Base-by-base conservation (phyloP, 2,113 vertebrate genomes). In the Syngnathus floridae region DNA sequence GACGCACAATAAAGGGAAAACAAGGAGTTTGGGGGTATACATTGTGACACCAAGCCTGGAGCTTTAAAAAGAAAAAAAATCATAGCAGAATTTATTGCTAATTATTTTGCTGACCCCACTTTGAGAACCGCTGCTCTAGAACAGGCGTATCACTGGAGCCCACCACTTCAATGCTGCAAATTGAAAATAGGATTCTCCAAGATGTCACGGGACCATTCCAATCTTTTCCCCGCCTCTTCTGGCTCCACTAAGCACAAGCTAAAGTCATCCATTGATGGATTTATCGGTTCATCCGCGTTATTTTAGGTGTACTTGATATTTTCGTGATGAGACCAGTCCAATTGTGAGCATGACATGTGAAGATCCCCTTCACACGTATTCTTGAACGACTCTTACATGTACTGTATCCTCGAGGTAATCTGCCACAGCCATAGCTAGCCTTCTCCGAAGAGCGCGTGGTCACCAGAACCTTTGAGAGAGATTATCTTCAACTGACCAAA, bases 271-370 rank as follows among this genome's bases (percentile, higher is more conserved):
- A 72, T 77, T 26, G 71, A 64, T 82, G 78, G 58, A 66, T 77
- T 56, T 72, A 75, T 79, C 71, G 62, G 69, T 82, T 82, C 17
- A 79, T 63, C 66, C 49, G 75, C 14, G 43, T 46, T 46, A 17
- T 66, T 54, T 45, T 85, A 76, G 72, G 80, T 74, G 65, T 81
- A 52, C 73, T 57, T 76, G 71, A 80, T 79, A 84, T 82, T 77
- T 84, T 65, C 70, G 73, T 71, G 69, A 69, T 74, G 79, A 73
- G 66, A 76, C 41, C 70, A 72, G 75, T 88, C 74, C 76, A 87
- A 78, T 84, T 86, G 82, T 87, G 85, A 85, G 89, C 88, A 84
- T 88, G 86, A 87, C 84, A 81, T 85, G 82, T 89, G 86, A 80
- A 86, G 87, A 85, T 81, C 69, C 88, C 65, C 84, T 83, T 86